Conservation (phyloP, 2,797 vertebrate species). For the Girardinus metallicus region DNA sequence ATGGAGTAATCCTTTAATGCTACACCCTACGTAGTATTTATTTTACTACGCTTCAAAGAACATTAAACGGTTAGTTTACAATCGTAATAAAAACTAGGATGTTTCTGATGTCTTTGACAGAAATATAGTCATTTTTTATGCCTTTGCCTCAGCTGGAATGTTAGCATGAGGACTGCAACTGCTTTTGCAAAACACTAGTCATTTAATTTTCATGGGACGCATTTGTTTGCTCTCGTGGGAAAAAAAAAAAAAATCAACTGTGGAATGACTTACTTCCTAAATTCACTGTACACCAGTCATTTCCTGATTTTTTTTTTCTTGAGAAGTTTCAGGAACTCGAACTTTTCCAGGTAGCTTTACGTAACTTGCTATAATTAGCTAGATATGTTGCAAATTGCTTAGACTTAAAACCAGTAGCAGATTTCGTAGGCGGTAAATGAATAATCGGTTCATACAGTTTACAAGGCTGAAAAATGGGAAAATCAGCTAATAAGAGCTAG, state of each 20-base stretch:
- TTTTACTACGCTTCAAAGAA: neutral
- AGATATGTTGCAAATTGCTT: neutral
- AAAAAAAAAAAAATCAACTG: neutral
- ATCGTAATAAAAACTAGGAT: neutral
- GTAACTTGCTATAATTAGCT: neutral
- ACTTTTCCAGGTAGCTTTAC: neutral
- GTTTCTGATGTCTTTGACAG: constrained; percentile 1
- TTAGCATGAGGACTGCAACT: neutral
- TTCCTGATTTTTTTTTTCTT: neutral
- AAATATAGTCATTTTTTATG: neutral
- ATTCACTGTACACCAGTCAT: neutral
- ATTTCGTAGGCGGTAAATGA: too few relatives aligned
- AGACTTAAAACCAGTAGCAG: too few relatives aligned
- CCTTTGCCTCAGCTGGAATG: neutral
- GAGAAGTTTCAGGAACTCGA: neutral
- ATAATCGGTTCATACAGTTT: too few relatives aligned
- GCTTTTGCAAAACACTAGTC: neutral
- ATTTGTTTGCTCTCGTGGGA: neutral
- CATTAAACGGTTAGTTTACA: neutral
- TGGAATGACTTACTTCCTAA: neutral
- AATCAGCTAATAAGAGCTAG: too few relatives aligned
- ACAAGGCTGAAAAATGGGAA: too few relatives aligned
- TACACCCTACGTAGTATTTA: neutral
- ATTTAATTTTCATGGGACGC: neutral
- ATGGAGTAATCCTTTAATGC: constrained; percentile 9